Evolutionary conservation across 1,140 invertebrate species (phyloP), one percentile per base, ranked within the genome.

Genomic region (Drosophila cardini): DNA sequence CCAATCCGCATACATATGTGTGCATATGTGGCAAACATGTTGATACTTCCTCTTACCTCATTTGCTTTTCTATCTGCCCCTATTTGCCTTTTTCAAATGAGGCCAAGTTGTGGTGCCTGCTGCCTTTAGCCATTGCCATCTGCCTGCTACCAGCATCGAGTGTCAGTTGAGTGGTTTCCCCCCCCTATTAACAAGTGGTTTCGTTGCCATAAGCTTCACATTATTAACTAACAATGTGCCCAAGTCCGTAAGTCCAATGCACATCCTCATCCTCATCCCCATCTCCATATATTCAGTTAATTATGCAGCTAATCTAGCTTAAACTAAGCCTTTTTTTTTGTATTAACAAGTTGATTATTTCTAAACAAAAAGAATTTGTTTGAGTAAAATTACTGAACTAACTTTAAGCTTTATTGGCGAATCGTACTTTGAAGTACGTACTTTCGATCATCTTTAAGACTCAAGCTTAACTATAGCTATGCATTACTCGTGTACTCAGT

Each of bases 191-290:
- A 68, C 45, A 48, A 60, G 70, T 53, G 63, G 38, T 42, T 83
- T 87, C 83, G 74, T 76, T 86, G 78, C 75, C 83, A 62, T 70
- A 74, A 60, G 63, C 70, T 68, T 46, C 64, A 56, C 70, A 60
- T 68, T 72, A 72, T 72, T 68, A 72, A 72, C 70, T 58, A 65
- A 55, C 26, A 56, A 16, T 26, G 53, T 65, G 52, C 50, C 43
- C 58, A 48, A 48, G 16, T 21, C 53, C 55, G 13, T 5, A 55
- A 55, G 52, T 55, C 38, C 58, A 52, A 53, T 36, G 63, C 55
- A 67, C 63, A 67, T 45, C 16, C 38, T 15, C n/a, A 40, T 4
- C 26, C 34, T n/a, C n/a, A n/a, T n/a, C n/a, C n/a, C n/a, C n/a
- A n/a, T n/a, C n/a, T n/a, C n/a, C n/a, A n/a, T n/a, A n/a, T n/a